These are phyloP conservation scores for Echinometra lucunter DNA, from an alignment of 53 echinoderm and acorn worm species.

Conservation along the genomic window DNA sequence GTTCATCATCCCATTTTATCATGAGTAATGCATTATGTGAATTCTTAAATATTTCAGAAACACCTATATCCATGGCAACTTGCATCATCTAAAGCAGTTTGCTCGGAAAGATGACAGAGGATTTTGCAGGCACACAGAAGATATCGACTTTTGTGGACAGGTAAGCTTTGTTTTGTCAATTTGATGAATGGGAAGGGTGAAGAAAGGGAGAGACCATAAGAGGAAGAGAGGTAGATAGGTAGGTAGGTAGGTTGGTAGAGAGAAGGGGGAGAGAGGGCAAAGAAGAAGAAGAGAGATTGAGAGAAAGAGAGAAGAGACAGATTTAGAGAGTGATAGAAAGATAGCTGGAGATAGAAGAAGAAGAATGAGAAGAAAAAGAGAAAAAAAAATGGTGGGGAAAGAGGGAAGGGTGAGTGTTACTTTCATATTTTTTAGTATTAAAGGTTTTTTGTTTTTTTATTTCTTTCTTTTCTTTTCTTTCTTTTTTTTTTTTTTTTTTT, in stretches of 20 bases:
- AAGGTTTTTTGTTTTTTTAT: too few relatives aligned
- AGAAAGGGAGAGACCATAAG: neutral
- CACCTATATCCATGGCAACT: constrained; percentile 90
- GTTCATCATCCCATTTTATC: neutral
- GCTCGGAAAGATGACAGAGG: constrained; percentile 91
- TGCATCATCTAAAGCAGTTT: constrained; percentile 96
- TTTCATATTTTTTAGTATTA: too few relatives aligned
- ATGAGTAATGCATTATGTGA: neutral
- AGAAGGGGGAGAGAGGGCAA: neutral
- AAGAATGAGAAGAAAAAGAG: neutral
- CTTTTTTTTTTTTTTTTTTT: too few relatives aligned
- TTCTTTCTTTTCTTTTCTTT: too few relatives aligned
- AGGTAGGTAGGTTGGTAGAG: neutral
- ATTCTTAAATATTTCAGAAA: constrained; percentile 74
- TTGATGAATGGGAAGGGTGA: neutral
- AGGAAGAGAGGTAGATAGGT: neutral
- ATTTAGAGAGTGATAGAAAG: neutral
- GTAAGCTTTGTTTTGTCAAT: constrained; percentile 55
- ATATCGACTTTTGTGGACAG: constrained; percentile 99
- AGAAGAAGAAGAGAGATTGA: neutral
- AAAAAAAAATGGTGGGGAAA: neutral
- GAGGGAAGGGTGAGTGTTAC: too few relatives aligned
- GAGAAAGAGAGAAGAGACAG: neutral
- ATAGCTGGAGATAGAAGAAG: neutral
- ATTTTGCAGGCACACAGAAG: constrained; percentile 96